Base-by-base conservation (phyloP, 2,888 invertebrate genomes). In the Embidobia sp. region DNA sequence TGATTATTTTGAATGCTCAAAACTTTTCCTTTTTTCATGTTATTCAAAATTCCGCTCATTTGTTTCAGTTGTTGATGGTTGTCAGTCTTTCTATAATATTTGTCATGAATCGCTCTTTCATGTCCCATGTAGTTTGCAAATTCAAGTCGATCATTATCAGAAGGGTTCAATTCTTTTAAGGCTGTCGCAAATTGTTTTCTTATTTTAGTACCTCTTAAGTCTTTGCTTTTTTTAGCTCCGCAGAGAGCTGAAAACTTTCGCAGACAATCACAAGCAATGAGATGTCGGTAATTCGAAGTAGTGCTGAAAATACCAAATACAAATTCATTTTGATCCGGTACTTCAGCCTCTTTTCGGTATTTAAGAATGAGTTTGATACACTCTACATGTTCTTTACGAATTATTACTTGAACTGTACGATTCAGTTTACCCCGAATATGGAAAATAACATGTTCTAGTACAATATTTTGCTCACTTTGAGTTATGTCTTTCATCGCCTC, bases 311-410 rank as follows among this genome's bases (percentile, higher is more conserved):
- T 15, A 0, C 55, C 67, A 29, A 67, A 67, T 7, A 55, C 13
- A 18, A 55, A 67, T 2, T 1, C 2, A 5, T 67, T 67, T 8
- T 55, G 7, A n/a, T 18, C 7, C 5, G 55, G 48, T 0, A 67
- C 55, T 1, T 29, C 40, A 3, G 55, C 55, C 2, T 13, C 11
- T 1, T 5, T 1, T 10, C 67, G 27, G 29, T 40, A 35, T 13
- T 69, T 8, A 4, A 69, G 6, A 5, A 69, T 3, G 0, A 57
- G 6, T 31, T 69, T n/a, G 0, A 69, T 42, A 11, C 49, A 49
- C 3, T 19, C n/a, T 0, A 27, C 48, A 0, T 46, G 3, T 15
- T 48, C 19, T 15, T 10, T 48, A 1, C 42, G 10, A 1, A 57
- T 48, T 1, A 69, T 6, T 7, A 69, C 57, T n/a, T 11, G 1